These are phyloP conservation scores for Papilio helenus DNA, from an alignment of 1,140 invertebrate genomes.

Conservation along the genomic window DNA sequence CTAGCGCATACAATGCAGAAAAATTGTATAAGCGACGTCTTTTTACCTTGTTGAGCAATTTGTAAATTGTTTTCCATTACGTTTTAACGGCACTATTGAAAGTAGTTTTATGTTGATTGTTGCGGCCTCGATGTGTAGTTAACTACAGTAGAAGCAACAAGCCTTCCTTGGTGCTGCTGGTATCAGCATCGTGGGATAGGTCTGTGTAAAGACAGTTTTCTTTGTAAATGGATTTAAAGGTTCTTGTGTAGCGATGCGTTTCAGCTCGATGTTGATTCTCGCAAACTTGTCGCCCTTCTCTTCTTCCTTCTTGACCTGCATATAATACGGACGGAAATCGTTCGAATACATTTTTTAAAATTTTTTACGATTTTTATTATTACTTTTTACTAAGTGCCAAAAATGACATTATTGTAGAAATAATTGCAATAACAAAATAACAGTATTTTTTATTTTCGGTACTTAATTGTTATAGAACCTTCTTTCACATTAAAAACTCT, in stretches of 20 bases:
- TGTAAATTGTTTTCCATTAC: slow-evolving; percentile 53
- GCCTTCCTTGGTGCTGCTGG: slow-evolving; percentile 70
- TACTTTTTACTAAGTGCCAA: slow-evolving; percentile 38
- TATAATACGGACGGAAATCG: slow-evolving; percentile 72
- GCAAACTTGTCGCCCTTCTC: slow-evolving; percentile 75
- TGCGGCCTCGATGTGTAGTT: slow-evolving; percentile 8
- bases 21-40: slow-evolving; percentile 54
- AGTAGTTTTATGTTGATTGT: not conserved
- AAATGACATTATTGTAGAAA: slow-evolving; percentile 7
- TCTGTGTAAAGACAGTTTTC: slow-evolving; percentile 70
- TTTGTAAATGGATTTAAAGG: slow-evolving; percentile 69
- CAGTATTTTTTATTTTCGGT: not conserved
- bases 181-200: slow-evolving; percentile 68
- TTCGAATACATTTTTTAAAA: slow-evolving; percentile 66
- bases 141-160: slow-evolving; percentile 69
- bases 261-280: slow-evolving; percentile 74
- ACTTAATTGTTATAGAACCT: not conserved
- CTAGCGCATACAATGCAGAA: slow-evolving; percentile 59
- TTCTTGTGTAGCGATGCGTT: slow-evolving; percentile 56
- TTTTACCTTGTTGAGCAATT: slow-evolving; percentile 48
- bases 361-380: slow-evolving; percentile 45
- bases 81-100: slow-evolving; percentile 22
- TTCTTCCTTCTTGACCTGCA: slow-evolving; percentile 70
- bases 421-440: slow-evolving; percentile 17
- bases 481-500: not conserved